Evolutionary conservation across 1,140 invertebrate species (phyloP).

Genomic region (Phymastichus coffea): DNA sequence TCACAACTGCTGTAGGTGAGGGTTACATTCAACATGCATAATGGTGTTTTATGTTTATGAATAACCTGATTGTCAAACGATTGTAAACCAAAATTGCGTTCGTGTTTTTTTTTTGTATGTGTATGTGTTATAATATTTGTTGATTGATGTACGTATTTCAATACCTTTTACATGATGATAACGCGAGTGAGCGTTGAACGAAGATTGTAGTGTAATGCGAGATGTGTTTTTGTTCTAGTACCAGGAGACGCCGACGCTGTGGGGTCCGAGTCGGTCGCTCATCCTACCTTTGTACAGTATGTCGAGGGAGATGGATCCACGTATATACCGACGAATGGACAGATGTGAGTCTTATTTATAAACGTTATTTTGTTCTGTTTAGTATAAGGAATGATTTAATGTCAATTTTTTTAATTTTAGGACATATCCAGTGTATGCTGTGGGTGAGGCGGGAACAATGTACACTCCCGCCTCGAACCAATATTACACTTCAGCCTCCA

Average conservation of each 20-base stretch:
- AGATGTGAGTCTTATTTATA: constrained; percentile 57
- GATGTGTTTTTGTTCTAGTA: constrained; percentile 47
- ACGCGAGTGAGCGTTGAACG: no score
- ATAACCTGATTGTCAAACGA: no score
- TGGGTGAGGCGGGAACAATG: constrained; percentile 72
- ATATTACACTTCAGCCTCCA: constrained; percentile 62
- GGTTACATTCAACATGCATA: constrained; percentile 44
- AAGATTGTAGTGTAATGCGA: no score
- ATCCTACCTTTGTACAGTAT: constrained; percentile 71
- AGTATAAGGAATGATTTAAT: no score
- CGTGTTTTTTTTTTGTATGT: not conserved
- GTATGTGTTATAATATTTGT: no score
- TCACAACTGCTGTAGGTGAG: constrained; percentile 57
- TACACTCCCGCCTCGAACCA: constrained; percentile 68
- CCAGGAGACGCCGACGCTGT: constrained; percentile 57
- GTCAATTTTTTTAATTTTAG: constrained; percentile 54
- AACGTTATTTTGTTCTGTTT: no score
- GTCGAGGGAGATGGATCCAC: constrained; percentile 70
- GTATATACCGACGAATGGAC: constrained; percentile 69
- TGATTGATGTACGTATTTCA: constrained; percentile 18
- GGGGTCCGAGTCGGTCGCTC: constrained; percentile 58
- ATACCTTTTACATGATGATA: no score
- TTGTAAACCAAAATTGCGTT: no score
- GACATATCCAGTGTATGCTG: constrained; percentile 83
- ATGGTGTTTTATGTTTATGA: constrained; percentile 27